Conservation (phyloP, 2,113 vertebrate species). For the Odocoileus hemionus region DNA sequence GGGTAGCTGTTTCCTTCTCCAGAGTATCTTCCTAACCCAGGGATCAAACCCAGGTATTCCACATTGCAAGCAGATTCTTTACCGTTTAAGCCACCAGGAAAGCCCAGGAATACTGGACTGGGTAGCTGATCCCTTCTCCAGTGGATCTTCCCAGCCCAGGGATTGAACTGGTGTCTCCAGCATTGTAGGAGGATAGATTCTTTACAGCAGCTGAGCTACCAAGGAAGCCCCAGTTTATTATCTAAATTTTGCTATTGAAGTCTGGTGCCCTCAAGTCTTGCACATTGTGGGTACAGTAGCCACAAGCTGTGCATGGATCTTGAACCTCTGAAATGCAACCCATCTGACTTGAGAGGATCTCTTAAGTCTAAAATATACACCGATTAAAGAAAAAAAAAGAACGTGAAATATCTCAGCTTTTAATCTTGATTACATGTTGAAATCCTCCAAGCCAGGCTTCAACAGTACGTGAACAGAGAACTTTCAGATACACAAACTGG, state of each 20-base stretch:
- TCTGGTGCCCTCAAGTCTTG: rapidly evolving
- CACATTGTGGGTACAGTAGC: rapidly evolving
- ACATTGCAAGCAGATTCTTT: background rate
- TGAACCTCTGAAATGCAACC: background rate
- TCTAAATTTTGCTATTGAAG: rapidly evolving
- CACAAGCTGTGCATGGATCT: rapidly evolving
- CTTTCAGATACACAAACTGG: background rate
- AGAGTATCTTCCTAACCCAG: background rate
- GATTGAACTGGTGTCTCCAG: background rate
- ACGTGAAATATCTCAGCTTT: background rate
- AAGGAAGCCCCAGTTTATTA: background rate
- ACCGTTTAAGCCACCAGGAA: background rate
- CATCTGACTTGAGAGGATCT: background rate
- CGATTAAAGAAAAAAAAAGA: background rate
- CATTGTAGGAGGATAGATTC: background rate
- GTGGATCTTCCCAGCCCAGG: background rate
- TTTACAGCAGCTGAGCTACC: background rate
- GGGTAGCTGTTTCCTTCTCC: background rate
- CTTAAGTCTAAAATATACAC: background rate
- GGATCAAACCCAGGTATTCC: background rate
- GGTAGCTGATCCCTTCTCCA: background rate
- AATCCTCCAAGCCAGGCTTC: background rate
- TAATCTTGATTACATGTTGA: background rate
- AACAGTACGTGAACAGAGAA: background rate
- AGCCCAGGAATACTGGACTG: background rate